Percentiles rank a stretch among this genome's conserved stretches.
Conservation (phyloP, 2,113 vertebrate genomes). For the rat (Rattus norvegicus) region GRCr8 NC_086019.1:83435501-83436000, state of each 20-base stretch:
- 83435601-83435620: conserved; percentile 96
- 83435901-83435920: conserved; percentile 99
- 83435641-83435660: conserved; percentile 99
- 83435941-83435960: conserved; percentile 98
- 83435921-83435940: conserved; percentile 99
- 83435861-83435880: conserved; percentile 98
- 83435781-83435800: conserved; percentile 99
- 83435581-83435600: conserved; percentile 99
- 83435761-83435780: conserved; percentile 99
- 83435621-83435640: conserved; percentile 97
- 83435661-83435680: conserved; percentile 98
- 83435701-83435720: conserved; percentile 99
- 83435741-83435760: conserved; percentile 99
- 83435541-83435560: conserved; percentile 97
- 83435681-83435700: conserved; percentile 99
- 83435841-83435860: conserved; percentile 97
- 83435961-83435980: conserved; percentile 99
- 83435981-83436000: conserved; percentile 93
- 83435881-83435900: conserved; percentile 97
- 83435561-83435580: conserved; percentile 98
- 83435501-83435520: conserved; percentile 98
- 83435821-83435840: conserved; percentile 98
- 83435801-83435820: conserved; percentile 97
- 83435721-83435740: conserved; percentile 98
- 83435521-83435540: conserved; percentile 97